Conservation (phyloP, 2,797 vertebrate species). For the Thunnus albacares region DNA sequence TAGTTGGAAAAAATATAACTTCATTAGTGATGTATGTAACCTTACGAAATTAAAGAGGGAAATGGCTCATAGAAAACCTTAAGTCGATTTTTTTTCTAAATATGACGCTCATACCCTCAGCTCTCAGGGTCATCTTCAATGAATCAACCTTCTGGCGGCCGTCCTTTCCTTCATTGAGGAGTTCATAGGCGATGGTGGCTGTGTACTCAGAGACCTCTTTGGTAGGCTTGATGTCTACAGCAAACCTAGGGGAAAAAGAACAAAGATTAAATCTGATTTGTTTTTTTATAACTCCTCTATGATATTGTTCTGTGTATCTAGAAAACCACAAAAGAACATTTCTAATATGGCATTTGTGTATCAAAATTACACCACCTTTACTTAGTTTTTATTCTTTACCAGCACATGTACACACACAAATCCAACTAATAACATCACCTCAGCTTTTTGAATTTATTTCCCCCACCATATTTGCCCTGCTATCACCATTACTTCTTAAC, state of each 20-base stretch:
- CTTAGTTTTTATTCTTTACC: background rate
- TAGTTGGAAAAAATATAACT: conserved; percentile 62
- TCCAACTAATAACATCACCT: background rate
- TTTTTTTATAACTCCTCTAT: background rate
- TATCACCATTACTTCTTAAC: background rate
- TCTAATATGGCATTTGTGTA: background rate
- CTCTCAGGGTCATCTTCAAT: conserved; percentile 86
- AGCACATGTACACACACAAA: background rate
- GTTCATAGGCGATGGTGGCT: conserved; percentile 85
- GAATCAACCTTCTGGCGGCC: conserved; percentile 85
- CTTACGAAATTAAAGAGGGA: background rate
- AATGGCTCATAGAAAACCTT: background rate
- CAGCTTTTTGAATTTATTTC: background rate
- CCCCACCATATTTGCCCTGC: background rate
- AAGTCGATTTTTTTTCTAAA: background rate
- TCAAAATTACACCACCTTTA: background rate
- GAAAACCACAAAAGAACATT: background rate
- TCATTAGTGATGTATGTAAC: conserved; percentile 8
- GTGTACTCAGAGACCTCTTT: conserved; percentile 89
- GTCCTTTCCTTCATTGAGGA: conserved; percentile 85
- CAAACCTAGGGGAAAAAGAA: conserved; percentile 81
- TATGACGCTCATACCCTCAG: conserved; percentile 87
- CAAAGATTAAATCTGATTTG: background rate
- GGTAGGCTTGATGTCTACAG: conserved; percentile 86
- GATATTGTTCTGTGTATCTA: background rate